phyloP scores from a whole-genome alignment of 2,797 vertebrate genomes.

The Chelon auratus region DNA sequence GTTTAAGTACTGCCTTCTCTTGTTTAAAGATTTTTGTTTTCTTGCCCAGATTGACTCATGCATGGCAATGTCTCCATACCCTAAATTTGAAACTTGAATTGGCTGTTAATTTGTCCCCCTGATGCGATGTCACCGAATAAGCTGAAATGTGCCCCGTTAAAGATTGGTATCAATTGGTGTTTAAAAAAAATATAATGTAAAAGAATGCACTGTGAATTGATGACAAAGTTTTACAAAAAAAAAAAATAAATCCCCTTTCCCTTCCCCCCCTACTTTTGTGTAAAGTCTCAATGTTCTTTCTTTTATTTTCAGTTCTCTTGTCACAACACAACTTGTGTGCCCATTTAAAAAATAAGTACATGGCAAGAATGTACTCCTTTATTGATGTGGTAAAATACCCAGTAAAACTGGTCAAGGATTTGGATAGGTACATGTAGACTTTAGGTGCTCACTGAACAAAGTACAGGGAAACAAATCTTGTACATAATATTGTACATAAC shows the following conservation, averaged over 20 bases:
- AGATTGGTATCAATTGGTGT: constrained; percentile 72
- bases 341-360: neutral
- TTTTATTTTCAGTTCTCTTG: too few species aligned
- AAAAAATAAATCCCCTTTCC: constrained; percentile 77
- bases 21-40: constrained; percentile 33
- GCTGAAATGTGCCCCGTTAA: constrained; percentile 56
- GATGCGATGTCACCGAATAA: constrained; percentile 67
- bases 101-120: constrained; percentile 80
- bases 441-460: constrained; percentile 11
- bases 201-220: constrained; percentile 61
- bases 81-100: constrained; percentile 76
- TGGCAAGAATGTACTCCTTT: neutral
- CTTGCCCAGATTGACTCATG: constrained; percentile 40
- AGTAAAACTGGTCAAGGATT: constrained; percentile 7
- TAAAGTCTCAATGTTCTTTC: too few species aligned
- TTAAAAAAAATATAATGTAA: constrained; percentile 32
- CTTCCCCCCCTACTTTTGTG: constrained; percentile 67
- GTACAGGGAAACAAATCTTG: constrained; percentile 1
- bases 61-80: constrained; percentile 74
- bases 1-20: constrained; percentile 31
- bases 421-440: neutral
- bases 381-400: constrained; percentile 18
- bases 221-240: constrained; percentile 40
- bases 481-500: neutral
- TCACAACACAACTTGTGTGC: neutral